A percentile compares a stretch with the other conserved stretches of the same genome.
Conservation (phyloP, 2,797 vertebrate species). For the Rallus crepitans region DNA sequence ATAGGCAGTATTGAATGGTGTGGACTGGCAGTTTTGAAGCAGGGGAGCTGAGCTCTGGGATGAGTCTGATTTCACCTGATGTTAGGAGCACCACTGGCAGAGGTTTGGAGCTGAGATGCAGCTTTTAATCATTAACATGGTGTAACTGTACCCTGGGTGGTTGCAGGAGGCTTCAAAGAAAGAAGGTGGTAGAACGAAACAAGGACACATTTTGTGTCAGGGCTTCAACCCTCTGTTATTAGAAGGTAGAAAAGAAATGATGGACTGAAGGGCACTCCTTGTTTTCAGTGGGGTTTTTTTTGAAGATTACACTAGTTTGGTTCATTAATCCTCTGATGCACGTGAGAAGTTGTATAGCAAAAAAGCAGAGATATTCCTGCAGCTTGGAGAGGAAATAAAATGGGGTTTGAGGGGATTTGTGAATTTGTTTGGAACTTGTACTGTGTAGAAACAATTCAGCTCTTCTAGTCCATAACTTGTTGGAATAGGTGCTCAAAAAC, state of each 20-base stretch:
- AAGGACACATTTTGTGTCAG: not conserved
- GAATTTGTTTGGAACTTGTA: not conserved
- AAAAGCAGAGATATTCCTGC: not conserved
- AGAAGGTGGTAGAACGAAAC: not conserved
- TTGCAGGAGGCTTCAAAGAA: not conserved
- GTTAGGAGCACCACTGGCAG: not conserved
- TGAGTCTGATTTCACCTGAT: not conserved
- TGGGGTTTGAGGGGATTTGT: not conserved
- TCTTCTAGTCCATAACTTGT: not conserved
- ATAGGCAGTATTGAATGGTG: accelerated
- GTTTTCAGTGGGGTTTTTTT: not conserved
- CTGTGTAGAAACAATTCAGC: not conserved
- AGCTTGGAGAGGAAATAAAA: not conserved
- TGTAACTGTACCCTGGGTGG: too few relatives aligned
- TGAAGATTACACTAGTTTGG: not conserved
- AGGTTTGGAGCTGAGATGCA: not conserved
- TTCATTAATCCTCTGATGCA: not conserved
- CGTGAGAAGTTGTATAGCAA: not conserved
- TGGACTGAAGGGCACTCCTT: not conserved
- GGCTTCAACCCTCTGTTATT: accelerated
- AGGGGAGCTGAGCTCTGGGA: not conserved
- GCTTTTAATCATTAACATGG: not conserved
- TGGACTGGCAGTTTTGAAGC: not conserved
- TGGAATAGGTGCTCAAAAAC: not conserved
- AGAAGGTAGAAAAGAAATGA: not conserved